A percentile compares a stretch with the other conserved stretches of the same genome.
Evolutionary conservation across 1,140 invertebrate genomes (phyloP).

Genomic region (Drosophila chauvacae): DNA sequence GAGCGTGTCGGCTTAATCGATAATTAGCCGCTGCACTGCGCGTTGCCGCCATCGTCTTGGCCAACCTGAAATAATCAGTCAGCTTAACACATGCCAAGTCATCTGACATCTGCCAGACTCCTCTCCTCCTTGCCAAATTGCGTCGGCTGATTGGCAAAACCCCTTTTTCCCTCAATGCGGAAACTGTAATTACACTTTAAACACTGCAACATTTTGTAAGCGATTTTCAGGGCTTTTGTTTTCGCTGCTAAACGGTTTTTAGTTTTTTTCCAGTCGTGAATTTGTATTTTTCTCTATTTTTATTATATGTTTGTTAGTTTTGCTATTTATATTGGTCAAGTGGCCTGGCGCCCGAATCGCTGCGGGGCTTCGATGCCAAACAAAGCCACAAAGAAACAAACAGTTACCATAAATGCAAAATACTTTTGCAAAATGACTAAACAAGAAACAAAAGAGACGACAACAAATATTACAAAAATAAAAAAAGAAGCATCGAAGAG

Average conservation of each 20-base stretch:
- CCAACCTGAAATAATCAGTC: constrained; percentile 49
- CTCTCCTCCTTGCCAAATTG: constrained; percentile 19
- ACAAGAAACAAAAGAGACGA: constrained; percentile 37
- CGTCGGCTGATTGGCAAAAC: constrained; percentile 52
- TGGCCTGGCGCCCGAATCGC: constrained; percentile 57
- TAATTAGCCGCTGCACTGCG: constrained; percentile 64
- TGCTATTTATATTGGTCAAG: constrained; percentile 79
- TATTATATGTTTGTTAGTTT: constrained; percentile 29
- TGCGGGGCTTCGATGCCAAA: constrained; percentile 42
- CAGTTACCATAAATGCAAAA: constrained; percentile 67
- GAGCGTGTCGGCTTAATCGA: constrained; percentile 70
- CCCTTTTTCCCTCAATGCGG: constrained; percentile 57
- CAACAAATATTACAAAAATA: constrained; percentile 15
- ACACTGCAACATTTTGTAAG: constrained; percentile 65
- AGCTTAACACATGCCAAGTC: constrained; percentile 49
- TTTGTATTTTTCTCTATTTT: constrained; percentile 5
- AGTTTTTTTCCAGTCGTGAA: constrained; percentile 46
- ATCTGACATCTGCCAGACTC: constrained; percentile 31
- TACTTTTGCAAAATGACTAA: constrained; percentile 61
- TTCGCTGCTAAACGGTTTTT: constrained; percentile 64
- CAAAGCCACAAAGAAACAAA: constrained; percentile 67
- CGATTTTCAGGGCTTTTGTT: constrained; percentile 61
- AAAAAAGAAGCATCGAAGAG: constrained; percentile 33
- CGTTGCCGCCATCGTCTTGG: constrained; percentile 28
- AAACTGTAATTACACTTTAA: constrained; percentile 80